Conservation (phyloP, 1,140 invertebrate species). For the Drosophila nannoptera region DNA sequence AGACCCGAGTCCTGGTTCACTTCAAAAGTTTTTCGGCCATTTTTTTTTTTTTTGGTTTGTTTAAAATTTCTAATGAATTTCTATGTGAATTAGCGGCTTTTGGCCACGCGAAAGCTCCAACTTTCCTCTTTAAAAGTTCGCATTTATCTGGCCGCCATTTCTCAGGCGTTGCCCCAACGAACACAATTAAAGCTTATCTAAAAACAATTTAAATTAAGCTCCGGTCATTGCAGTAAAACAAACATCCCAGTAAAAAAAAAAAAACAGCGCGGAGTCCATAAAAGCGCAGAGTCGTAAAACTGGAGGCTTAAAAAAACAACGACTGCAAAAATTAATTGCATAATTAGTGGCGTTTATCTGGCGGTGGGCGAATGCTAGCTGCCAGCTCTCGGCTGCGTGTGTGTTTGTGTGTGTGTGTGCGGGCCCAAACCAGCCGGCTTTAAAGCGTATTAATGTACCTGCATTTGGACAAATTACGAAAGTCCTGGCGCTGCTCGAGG, state of each 20-base stretch:
- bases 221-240: slow-evolving; percentile 50
- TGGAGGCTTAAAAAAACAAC: slow-evolving; percentile 5
- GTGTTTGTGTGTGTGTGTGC: background rate
- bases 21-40: too few species aligned
- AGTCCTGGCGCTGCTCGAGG: background rate
- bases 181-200: slow-evolving; percentile 63
- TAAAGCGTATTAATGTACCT: slow-evolving; percentile 16
- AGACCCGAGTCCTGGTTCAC: background rate
- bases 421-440: background rate
- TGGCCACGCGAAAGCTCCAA: too few species aligned
- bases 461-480: background rate
- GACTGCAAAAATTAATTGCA: slow-evolving; percentile 60
- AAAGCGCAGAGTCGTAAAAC: slow-evolving; percentile 63
- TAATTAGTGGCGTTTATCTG: slow-evolving; percentile 56
- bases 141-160: slow-evolving; percentile 28
- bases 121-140: background rate
- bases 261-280: slow-evolving; percentile 41
- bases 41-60: too few species aligned
- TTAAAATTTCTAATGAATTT: too few species aligned
- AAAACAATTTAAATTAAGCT: slow-evolving; percentile 69
- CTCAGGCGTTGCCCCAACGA: slow-evolving; percentile 14
- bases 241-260: slow-evolving; percentile 18
- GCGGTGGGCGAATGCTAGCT: background rate
- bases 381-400: background rate
- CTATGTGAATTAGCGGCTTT: too few species aligned